Conservation (phyloP, 1,140 invertebrate species). For the Anagrus nilaparvatae region DNA sequence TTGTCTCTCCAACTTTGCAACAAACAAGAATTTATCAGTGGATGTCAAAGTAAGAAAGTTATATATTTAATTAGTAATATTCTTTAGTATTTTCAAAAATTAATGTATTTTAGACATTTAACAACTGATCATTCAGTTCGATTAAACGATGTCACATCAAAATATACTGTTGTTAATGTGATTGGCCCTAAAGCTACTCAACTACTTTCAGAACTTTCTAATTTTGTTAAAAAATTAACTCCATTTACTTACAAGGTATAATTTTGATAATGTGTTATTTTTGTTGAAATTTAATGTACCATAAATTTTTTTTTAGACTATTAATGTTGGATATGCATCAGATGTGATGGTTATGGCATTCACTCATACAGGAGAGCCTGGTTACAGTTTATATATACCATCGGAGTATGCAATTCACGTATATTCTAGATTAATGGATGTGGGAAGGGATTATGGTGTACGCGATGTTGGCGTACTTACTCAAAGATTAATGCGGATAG, state of each 20-base stretch:
- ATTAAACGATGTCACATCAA: constrained; percentile 66
- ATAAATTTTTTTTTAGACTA: constrained; percentile 37
- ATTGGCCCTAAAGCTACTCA: constrained; percentile 69
- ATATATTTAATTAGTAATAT: not conserved
- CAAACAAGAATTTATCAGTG: constrained; percentile 66
- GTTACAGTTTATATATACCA: constrained; percentile 73
- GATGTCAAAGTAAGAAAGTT: constrained; percentile 46
- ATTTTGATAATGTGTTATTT: not conserved
- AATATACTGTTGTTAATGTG: constrained; percentile 76
- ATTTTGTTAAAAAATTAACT: constrained; percentile 55
- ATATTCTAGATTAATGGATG: constrained; percentile 59
- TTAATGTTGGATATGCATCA: constrained; percentile 66
- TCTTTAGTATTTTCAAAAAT: not conserved
- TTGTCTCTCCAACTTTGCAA: constrained; percentile 77
- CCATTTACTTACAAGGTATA: constrained; percentile 64
- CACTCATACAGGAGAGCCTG: constrained; percentile 75
- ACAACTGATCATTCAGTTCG: constrained; percentile 53
- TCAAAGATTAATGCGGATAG: constrained; percentile 60
- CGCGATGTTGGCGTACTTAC: constrained; percentile 66
- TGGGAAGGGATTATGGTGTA: constrained; percentile 55
- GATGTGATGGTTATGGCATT: constrained; percentile 70
- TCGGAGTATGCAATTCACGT: constrained; percentile 71
- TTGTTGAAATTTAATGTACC: not conserved
- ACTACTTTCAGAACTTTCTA: constrained; percentile 63
- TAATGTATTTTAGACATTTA: constrained; percentile 40